A percentile compares a stretch with the other conserved stretches of the same genome.
Conservation (phyloP, 2,888 invertebrate species). For the Saturnia japonica region DNA sequence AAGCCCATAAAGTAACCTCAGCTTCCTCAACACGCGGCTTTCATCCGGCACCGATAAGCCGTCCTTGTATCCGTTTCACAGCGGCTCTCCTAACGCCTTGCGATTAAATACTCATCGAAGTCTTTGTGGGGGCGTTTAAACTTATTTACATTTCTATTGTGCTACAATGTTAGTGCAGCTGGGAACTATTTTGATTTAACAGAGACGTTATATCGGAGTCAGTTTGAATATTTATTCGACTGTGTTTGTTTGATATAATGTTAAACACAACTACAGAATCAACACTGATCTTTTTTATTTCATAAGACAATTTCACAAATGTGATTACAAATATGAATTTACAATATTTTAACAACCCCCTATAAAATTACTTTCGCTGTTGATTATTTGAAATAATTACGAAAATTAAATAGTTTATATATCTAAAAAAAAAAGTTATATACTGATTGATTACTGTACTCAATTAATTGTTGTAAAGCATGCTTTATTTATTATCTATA, state of each 20-base stretch:
- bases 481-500: too few relatives aligned
- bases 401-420: too few relatives aligned
- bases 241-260: background rate
- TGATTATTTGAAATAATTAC: too few relatives aligned
- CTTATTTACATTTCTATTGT: slow-evolving; percentile 11
- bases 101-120: slow-evolving; percentile 23
- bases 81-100: slow-evolving; percentile 10
- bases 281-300: background rate
- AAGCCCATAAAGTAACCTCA: slow-evolving; percentile 33
- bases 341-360: background rate
- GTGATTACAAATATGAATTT: background rate
- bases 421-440: too few relatives aligned
- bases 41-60: slow-evolving; percentile 56
- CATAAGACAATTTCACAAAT: background rate
- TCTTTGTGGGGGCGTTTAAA: slow-evolving; percentile 11
- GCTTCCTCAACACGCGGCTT: slow-evolving; percentile 36
- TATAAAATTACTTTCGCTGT: too few relatives aligned
- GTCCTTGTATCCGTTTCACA: slow-evolving; percentile 47
- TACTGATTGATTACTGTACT: too few relatives aligned
- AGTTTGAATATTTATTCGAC: background rate
- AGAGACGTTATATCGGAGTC: background rate
- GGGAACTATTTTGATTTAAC: background rate
- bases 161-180: background rate
- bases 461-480: too few relatives aligned
- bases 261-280: background rate